Evolutionary conservation across 30 jellyfish, hydroid and myxozoan genomes (phyloP), one percentile per base, ranked within the genome.

Genomic region (Turritopsis rubra): DNA sequence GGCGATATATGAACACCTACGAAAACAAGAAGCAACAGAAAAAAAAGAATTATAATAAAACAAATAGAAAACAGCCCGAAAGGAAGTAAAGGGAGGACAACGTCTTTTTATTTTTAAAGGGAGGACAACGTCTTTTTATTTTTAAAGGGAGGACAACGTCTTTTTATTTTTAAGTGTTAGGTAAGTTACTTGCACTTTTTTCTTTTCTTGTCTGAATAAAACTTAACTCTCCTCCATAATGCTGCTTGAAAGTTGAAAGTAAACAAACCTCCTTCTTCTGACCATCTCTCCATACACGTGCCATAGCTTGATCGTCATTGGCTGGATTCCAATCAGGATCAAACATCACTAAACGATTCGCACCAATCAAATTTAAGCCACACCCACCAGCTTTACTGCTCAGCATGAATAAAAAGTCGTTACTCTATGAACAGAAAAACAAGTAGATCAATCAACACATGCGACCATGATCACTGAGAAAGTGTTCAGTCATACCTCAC

Each of bases 251-350:
- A n/a, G n/a, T n/a, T n/a, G n/a, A n/a, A n/a, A n/a, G n/a, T n/a
- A n/a, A 25, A 72, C n/a, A n/a, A n/a, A 89, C 99, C 87, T 85
- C 95, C 70, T 95, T 95, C 93, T 87, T 95, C 79, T 95, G 99
- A 21, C 99, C 99, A 70, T 95, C 99, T 25, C 99, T 75, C 99
- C 99, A 95, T 28, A 95, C 96, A 65, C 99, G 54, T 13, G 99
- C 99, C 99, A 95, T 95, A 1, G 99, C 99, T 82, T 95, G 99
- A 72, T 90, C 99, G 82, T 95, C 99, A 87, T 95, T 95, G 86
- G 99, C 99, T 31, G 99, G 99, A 85, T 95, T 95, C 99, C 99
- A 95, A 66, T 95, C 99, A 28, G 99, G 99, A 90, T 95, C 99
- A 81, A 95, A 95, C 99, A 95, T 95, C 13, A 95, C 99, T 92